Percentiles rank a stretch among this genome's conserved stretches.
phyloP scores from a whole-genome alignment of 2,113 vertebrate species.

The Macaca mulatta region DNA sequence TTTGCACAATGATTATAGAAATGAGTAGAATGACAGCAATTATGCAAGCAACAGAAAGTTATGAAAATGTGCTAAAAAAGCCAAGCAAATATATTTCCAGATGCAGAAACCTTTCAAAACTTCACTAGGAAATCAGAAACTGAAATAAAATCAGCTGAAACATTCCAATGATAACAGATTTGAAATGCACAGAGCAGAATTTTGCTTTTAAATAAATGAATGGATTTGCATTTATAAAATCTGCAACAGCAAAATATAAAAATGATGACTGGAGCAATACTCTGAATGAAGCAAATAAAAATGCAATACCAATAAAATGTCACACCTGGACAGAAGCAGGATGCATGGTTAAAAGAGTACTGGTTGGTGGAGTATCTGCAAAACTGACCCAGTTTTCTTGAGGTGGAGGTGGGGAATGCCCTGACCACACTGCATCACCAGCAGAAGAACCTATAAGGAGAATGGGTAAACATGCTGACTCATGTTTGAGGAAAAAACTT shows the following conservation, averaged over 20 bases:
- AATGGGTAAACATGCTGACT: conserved; percentile 40
- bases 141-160: conserved; percentile 58
- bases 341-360: conserved; percentile 96
- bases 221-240: conserved; percentile 74
- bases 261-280: conserved; percentile 77
- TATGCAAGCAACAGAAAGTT: conserved; percentile 82
- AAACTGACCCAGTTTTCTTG: conserved; percentile 99
- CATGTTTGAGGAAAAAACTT: neutral
- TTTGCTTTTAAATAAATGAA: conserved; percentile 51
- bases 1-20: conserved; percentile 74
- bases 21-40: conserved; percentile 78
- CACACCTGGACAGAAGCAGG: conserved; percentile 98
- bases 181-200: conserved; percentile 56
- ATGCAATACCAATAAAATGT: conserved; percentile 89
- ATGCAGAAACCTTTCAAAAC: conserved; percentile 57
- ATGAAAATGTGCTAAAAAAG: conserved; percentile 81
- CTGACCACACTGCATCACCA: conserved; percentile 94
- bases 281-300: conserved; percentile 87
- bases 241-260: conserved; percentile 76
- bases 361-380: conserved; percentile 98
- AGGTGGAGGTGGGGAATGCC: conserved; percentile 94
- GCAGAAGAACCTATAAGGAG: conserved; percentile 85
- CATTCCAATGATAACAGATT: conserved; percentile 67
- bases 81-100: conserved; percentile 77
- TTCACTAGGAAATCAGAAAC: conserved; percentile 52